Conservation (phyloP, 2,888 invertebrate species). For the Dolichomitus sp. region DNA sequence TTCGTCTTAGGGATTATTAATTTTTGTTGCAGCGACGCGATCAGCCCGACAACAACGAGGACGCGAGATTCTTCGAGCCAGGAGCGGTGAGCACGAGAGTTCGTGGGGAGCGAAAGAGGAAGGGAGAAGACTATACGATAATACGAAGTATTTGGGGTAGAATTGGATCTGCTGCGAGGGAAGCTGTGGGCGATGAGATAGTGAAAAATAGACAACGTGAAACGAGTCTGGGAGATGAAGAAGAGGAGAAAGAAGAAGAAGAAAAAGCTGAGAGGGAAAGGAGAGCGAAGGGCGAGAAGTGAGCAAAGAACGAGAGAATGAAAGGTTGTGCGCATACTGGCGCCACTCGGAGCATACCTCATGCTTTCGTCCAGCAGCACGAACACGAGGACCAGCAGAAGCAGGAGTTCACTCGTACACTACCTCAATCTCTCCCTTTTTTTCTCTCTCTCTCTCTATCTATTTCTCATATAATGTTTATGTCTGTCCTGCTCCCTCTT, state of each 20-base stretch:
- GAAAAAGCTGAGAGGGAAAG: slow-evolving; percentile 48
- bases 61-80: slow-evolving; percentile 8
- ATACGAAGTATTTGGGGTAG: slow-evolving; percentile 22
- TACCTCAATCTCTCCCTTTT: slow-evolving; percentile 39
- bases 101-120: neutral
- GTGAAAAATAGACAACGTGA: slow-evolving; percentile 39
- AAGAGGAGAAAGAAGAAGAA: slow-evolving; percentile 53
- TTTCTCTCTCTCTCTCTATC: slow-evolving; percentile 36
- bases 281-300: slow-evolving; percentile 55
- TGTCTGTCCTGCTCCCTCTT: slow-evolving; percentile 42
- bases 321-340: slow-evolving; percentile 69
- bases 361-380: slow-evolving; percentile 66
- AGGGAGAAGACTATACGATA: slow-evolving; percentile 3
- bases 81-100: neutral
- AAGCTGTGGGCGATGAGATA: slow-evolving; percentile 9
- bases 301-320: slow-evolving; percentile 49
- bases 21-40: slow-evolving; percentile 42
- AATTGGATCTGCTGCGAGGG: slow-evolving; percentile 17
- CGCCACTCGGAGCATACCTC: slow-evolving; percentile 79
- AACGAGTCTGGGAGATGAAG: slow-evolving; percentile 48
- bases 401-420: slow-evolving; percentile 53
- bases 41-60: slow-evolving; percentile 27
- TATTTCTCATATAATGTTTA: slow-evolving; percentile 12
- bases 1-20: slow-evolving; percentile 70
- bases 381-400: slow-evolving; percentile 56